Conservation (phyloP, 1,140 invertebrate species). For the Pectinophora gossypiella region DNA sequence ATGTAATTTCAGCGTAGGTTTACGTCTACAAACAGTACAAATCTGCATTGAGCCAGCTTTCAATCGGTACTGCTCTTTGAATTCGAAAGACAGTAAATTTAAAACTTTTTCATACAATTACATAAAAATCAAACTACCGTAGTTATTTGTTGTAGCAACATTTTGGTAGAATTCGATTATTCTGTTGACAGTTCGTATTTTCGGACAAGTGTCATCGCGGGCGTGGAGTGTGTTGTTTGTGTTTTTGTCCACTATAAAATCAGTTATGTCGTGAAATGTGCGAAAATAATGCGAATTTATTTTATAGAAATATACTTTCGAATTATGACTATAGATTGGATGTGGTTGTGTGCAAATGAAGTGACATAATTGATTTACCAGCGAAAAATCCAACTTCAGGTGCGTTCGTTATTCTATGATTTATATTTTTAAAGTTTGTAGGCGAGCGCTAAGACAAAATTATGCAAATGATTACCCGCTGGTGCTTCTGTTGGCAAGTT, state of each 20-base stretch:
- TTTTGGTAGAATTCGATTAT: background rate
- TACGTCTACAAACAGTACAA: too few relatives aligned
- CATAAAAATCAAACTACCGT: background rate
- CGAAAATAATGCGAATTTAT: slow-evolving; percentile 30
- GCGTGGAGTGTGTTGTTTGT: slow-evolving; percentile 30
- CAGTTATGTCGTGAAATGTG: slow-evolving; percentile 43
- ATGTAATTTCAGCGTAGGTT: too few relatives aligned
- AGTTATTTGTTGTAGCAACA: background rate
- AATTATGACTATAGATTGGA: slow-evolving; percentile 27
- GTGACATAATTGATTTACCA: slow-evolving; percentile 17
- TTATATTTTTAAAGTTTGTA: background rate
- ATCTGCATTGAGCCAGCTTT: too few relatives aligned
- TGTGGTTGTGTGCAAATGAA: slow-evolving; percentile 31
- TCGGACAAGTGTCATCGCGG: slow-evolving; percentile 29
- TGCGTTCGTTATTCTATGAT: background rate
- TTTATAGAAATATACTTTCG: slow-evolving; percentile 24
- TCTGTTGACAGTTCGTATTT: background rate
- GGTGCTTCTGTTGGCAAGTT: too few relatives aligned
- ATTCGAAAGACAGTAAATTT: too few relatives aligned
- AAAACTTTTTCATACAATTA: too few relatives aligned
- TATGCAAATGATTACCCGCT: background rate
- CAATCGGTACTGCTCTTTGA: too few relatives aligned
- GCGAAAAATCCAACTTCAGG: background rate
- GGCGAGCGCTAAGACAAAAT: background rate
- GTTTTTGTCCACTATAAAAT: slow-evolving; percentile 34